These are phyloP conservation scores for Podarcis cretensis DNA, from an alignment of 2,113 vertebrate species.

Conservation along the genomic window DNA sequence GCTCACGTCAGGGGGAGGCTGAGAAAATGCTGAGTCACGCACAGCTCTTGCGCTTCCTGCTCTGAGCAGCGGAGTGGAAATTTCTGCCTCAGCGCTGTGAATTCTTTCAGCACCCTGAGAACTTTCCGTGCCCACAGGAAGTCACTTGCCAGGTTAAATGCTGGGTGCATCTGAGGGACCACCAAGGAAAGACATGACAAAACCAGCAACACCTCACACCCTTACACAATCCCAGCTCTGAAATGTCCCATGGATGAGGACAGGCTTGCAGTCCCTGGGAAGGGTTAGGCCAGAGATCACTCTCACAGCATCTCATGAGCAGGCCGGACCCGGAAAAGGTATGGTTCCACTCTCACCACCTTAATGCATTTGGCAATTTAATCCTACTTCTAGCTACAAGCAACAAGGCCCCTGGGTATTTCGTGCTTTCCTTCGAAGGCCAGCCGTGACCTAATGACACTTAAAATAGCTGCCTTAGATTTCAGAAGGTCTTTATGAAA, in stretches of 20 bases:
- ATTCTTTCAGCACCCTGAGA: background rate
- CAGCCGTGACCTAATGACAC: fast-evolving
- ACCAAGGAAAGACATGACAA: background rate
- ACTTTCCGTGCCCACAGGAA: background rate
- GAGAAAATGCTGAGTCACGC: constrained; percentile 77
- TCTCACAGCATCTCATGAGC: background rate
- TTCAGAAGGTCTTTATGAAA: background rate
- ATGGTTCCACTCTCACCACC: background rate
- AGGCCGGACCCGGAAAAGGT: background rate
- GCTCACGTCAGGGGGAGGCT: constrained; percentile 35
- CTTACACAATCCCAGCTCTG: background rate
- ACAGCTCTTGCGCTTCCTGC: constrained; percentile 23
- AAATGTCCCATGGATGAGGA: background rate
- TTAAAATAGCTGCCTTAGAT: too few relatives aligned
- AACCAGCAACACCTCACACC: background rate
- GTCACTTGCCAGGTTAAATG: background rate
- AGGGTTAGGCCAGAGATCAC: background rate
- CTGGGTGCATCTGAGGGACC: background rate
- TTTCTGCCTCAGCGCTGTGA: constrained; percentile 10
- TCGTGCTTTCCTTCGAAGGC: background rate
- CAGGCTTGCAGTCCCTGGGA: background rate
- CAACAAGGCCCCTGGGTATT: background rate
- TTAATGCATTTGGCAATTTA: background rate
- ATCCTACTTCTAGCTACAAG: too few relatives aligned
- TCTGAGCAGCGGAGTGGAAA: constrained; percentile 19